Conservation (phyloP, 2,888 invertebrate species). For the Abrostola triplasia region DNA sequence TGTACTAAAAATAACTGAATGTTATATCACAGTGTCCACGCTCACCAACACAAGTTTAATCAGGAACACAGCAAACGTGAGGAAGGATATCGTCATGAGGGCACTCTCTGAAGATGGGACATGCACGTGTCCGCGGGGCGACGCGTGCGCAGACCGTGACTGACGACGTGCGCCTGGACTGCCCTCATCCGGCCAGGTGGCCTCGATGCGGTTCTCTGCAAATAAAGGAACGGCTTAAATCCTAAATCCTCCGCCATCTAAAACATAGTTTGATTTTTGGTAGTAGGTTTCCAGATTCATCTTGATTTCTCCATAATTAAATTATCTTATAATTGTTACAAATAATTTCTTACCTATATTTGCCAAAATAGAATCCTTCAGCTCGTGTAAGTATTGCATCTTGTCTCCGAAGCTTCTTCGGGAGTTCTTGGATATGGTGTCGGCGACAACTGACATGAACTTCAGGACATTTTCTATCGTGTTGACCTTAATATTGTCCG, state of each 20-base stretch:
- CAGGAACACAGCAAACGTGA: constrained; percentile 95
- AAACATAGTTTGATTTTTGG: too few species aligned
- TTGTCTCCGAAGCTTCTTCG: constrained; percentile 85
- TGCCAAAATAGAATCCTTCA: constrained; percentile 89
- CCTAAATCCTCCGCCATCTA: too few species aligned
- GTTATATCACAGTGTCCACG: constrained; percentile 17
- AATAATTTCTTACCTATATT: constrained; percentile 90
- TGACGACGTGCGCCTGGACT: constrained; percentile 41
- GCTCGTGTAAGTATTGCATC: constrained; percentile 86
- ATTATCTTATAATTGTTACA: too few species aligned
- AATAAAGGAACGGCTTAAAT: too few species aligned
- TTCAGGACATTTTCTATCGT: constrained; percentile 72
- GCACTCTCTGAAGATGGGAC: constrained; percentile 95
- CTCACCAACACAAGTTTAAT: constrained; percentile 94
- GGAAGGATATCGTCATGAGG: constrained; percentile 94
- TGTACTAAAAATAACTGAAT: background rate
- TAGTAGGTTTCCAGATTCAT: too few species aligned
- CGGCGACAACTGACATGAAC: constrained; percentile 75
- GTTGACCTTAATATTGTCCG: constrained; percentile 55
- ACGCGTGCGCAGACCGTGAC: constrained; percentile 54
- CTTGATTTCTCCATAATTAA: too few species aligned
- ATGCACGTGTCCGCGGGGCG: constrained; percentile 89
- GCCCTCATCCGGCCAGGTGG: constrained; percentile 81
- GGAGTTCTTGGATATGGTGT: constrained; percentile 78
- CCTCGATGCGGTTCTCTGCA: constrained; percentile 83